Conservation (phyloP, 2,113 vertebrate genomes). For the Hyperopisus bebe region DNA sequence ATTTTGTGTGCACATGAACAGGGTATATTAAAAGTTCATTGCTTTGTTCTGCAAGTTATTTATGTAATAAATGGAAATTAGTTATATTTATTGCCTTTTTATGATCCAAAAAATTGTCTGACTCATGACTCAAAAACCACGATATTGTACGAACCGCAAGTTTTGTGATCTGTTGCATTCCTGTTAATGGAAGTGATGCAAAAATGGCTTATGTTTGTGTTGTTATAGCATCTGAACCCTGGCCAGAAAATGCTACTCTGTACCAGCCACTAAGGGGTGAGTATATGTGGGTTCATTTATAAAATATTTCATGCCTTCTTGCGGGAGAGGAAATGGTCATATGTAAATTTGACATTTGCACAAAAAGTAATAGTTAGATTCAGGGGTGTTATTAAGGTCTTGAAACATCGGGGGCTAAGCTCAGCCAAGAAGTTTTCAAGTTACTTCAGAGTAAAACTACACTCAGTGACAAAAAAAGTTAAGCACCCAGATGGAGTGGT, state of each 20-base stretch:
- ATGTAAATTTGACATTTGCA: background rate
- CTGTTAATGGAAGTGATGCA: background rate
- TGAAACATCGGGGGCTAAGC: background rate
- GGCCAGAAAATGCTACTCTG: conserved; percentile 66
- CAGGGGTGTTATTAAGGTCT: background rate
- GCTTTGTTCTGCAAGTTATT: background rate
- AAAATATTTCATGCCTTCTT: background rate
- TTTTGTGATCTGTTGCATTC: background rate
- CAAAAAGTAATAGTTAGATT: background rate
- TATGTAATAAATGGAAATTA: background rate
- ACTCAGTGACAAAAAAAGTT: too few relatives aligned
- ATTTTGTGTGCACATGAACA: too few relatives aligned
- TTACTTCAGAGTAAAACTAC: background rate
- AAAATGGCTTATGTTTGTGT: background rate
- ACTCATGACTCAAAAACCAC: background rate
- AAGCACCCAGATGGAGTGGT: too few relatives aligned
- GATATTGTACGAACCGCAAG: background rate
- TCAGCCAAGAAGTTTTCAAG: background rate
- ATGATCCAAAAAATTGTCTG: background rate
- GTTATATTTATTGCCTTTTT: background rate
- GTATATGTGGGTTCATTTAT: background rate
- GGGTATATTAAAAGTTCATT: too few relatives aligned
- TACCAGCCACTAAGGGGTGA: conserved; percentile 66
- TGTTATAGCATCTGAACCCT: conserved; percentile 64
- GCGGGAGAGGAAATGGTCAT: background rate